These are phyloP conservation scores for Liolophura sinensis DNA, from an alignment of 1,140 invertebrate species.

Conservation along the genomic window DNA sequence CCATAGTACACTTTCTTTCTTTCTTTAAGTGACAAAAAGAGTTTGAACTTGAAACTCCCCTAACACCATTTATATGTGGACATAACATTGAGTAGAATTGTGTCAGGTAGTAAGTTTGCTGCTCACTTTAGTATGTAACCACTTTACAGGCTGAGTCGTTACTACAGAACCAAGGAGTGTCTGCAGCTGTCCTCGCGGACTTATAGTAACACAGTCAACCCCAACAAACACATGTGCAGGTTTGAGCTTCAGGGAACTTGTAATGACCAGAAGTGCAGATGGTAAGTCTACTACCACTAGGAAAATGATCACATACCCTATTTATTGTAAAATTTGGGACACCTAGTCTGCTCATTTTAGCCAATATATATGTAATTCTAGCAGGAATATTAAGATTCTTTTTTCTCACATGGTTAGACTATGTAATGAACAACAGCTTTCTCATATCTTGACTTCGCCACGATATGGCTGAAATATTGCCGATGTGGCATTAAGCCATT, in stretches of 20 bases:
- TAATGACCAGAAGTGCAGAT: conserved; percentile 45
- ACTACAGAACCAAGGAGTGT: conserved; percentile 38
- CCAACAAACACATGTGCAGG: conserved; percentile 36
- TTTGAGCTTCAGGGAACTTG: conserved; percentile 47
- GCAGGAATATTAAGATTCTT: too few relatives aligned
- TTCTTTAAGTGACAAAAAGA: background rate
- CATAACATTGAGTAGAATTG: background rate
- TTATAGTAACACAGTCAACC: conserved; percentile 41
- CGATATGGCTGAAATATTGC: too few relatives aligned
- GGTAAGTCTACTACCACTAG: conserved; percentile 24
- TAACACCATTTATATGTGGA: background rate
- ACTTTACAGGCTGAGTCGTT: conserved; percentile 36
- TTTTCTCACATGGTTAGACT: too few relatives aligned
- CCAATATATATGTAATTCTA: too few relatives aligned
- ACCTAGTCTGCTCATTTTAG: too few relatives aligned
- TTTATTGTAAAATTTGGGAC: too few relatives aligned
- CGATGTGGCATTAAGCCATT: too few relatives aligned
- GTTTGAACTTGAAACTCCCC: background rate
- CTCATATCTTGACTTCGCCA: too few relatives aligned
- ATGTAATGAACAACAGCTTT: too few relatives aligned
- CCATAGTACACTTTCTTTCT: too few relatives aligned
- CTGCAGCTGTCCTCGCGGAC: conserved; percentile 28
- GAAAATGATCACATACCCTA: too few relatives aligned
- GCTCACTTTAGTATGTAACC: conserved; percentile 5
- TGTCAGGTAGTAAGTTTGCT: background rate